Evolutionary conservation across 2,888 invertebrate species (phyloP).

Genomic region (Nephrotoma appendiculata): DNA sequence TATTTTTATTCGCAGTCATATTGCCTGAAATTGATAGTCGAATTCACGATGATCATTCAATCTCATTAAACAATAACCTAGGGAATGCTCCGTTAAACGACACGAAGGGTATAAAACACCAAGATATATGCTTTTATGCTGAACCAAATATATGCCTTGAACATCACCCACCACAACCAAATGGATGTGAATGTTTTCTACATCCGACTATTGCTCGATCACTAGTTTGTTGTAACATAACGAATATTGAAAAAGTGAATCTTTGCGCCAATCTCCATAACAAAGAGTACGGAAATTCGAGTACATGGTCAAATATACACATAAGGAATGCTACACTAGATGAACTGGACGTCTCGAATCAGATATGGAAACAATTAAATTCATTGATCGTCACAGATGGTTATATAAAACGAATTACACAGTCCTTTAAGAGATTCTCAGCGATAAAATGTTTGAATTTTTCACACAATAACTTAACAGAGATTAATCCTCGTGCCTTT

Average conservation of each 20-base stretch:
- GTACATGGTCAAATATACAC: conserved; percentile 38
- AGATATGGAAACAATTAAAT: conserved; percentile 47
- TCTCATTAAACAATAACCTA: not conserved
- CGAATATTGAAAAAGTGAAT: conserved; percentile 23
- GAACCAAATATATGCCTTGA: not conserved
- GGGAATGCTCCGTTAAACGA: not conserved
- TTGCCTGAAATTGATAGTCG: not conserved
- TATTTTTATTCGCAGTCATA: not conserved
- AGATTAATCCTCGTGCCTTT: conserved; percentile 50
- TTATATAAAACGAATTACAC: conserved; percentile 48
- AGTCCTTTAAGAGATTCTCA: conserved; percentile 43
- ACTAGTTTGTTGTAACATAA: conserved; percentile 31
- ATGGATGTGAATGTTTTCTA: conserved; percentile 24
- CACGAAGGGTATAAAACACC: not conserved
- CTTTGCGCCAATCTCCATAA: conserved; percentile 19
- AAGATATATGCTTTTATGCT: not conserved
- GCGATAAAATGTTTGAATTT: conserved; percentile 61
- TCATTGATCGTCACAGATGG: conserved; percentile 69
- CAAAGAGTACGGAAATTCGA: conserved; percentile 9
- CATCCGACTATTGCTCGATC: conserved; percentile 22
- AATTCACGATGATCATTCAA: not conserved
- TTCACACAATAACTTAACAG: conserved; percentile 57
- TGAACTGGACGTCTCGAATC: conserved; percentile 46
- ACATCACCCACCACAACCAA: not conserved
- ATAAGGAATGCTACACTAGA: conserved; percentile 57